phyloP scores from a whole-genome alignment of 2,113 vertebrate genomes.

The Neotoma lepida region DNA sequence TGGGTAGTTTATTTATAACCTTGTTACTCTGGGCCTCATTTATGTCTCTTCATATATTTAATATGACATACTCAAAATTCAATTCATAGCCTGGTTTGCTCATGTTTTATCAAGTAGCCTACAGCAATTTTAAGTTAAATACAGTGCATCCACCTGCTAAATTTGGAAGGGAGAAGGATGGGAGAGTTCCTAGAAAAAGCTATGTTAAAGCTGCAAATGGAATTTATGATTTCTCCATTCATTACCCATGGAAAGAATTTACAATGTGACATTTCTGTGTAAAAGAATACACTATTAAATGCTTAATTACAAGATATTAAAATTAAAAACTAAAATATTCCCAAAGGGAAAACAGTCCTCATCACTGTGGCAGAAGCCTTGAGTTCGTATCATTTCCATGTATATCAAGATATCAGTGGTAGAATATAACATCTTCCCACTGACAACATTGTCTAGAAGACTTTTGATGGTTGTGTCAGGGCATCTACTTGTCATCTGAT shows the following conservation, averaged over 20 bases:
- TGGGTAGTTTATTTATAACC: conserved; percentile 82
- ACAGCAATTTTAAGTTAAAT: conserved; percentile 77
- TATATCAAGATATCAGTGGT: not conserved
- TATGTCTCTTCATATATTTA: conserved; percentile 73
- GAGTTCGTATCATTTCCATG: not conserved
- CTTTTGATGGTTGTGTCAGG: not conserved
- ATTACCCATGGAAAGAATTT: conserved; percentile 58
- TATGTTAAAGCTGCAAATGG: conserved; percentile 67
- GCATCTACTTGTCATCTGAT: not conserved
- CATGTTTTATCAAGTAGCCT: conserved; percentile 74
- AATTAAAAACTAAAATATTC: conserved; percentile 41
- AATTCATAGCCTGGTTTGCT: conserved; percentile 57
- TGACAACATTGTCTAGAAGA: not conserved
- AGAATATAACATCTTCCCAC: not conserved
- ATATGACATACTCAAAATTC: conserved; percentile 75
- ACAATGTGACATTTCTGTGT: not conserved
- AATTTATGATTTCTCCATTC: conserved; percentile 68
- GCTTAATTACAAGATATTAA: conserved; percentile 55
- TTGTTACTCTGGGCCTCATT: conserved; percentile 78
- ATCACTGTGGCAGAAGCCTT: not conserved
- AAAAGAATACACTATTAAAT: conserved; percentile 17
- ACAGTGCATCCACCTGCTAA: conserved; percentile 72
- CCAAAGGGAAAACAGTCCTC: not conserved
- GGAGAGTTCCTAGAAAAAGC: conserved; percentile 47
- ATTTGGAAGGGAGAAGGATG: conserved; percentile 70